phyloP scores from a whole-genome alignment of 2,888 invertebrate genomes.

The Dynastes grantii region DNA sequence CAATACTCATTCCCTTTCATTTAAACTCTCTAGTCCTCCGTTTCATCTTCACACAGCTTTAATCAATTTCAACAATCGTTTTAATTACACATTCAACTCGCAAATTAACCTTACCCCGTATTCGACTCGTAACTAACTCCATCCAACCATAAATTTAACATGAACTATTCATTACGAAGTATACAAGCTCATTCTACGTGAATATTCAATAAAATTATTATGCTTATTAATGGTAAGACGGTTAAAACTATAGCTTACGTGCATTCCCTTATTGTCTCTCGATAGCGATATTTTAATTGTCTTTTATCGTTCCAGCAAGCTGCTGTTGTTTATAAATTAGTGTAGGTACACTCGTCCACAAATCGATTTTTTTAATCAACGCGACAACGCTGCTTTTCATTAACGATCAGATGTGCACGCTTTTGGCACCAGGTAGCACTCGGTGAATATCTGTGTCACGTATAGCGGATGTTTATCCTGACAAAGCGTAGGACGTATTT shows the following conservation, averaged over 20 bases:
- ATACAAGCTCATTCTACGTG: too few species aligned
- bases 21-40: too few species aligned
- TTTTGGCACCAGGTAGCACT: conserved; percentile 22
- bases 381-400: conserved; percentile 6
- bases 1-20: too few species aligned
- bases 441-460: not conserved
- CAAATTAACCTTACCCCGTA: conserved; percentile 2
- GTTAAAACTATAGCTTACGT: too few species aligned
- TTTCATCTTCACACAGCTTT: too few species aligned
- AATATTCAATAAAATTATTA: too few species aligned
- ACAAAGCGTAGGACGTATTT: not conserved
- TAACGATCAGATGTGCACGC: conserved; percentile 29
- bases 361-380: conserved; percentile 43
- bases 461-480: not conserved
- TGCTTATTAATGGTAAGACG: too few species aligned
- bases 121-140: not conserved
- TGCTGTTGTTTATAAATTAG: conserved; percentile 14
- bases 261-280: not conserved
- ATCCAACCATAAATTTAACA: not conserved
- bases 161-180: not conserved
- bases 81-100: not conserved
- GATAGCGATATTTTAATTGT: conserved; percentile 37
- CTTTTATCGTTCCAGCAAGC: not conserved
- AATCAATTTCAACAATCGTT: conserved; percentile 10
- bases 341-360: conserved; percentile 2